Percentiles rank a stretch among this genome's conserved stretches.
These are phyloP conservation scores for Melipona quadrifasciata DNA, from an alignment of 1,140 invertebrate genomes.

Conservation along the genomic window DNA sequence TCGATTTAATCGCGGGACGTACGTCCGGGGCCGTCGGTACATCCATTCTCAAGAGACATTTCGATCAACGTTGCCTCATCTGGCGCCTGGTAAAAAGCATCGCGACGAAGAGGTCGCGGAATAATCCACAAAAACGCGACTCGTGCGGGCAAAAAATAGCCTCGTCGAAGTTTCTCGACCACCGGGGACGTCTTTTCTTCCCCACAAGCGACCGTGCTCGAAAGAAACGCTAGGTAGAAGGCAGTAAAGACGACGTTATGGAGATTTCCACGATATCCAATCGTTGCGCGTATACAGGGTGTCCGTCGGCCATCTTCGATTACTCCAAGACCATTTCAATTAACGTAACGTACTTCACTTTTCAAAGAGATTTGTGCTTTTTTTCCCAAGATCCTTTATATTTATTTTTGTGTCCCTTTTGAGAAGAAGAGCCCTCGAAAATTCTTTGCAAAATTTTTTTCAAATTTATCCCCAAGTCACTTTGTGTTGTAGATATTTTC, in stretches of 20 bases:
- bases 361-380: no score
- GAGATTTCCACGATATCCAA: conserved; percentile 6
- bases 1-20: conserved; percentile 3
- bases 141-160: conserved; percentile 3
- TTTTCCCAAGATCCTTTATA: no score
- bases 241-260: neutral
- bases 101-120: conserved; percentile 17
- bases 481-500: no score
- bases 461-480: no score
- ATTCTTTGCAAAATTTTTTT: no score
- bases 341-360: no score
- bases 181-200: neutral
- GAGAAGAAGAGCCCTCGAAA: no score
- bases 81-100: conserved; percentile 8
- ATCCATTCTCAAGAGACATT: conserved; percentile 25
- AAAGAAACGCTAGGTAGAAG: neutral
- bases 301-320: neutral
- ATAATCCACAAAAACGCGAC: conserved; percentile 33
- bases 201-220: neutral
- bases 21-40: neutral
- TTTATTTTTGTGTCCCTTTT: no score
- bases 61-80: conserved; percentile 32
- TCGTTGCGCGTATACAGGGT: neutral
- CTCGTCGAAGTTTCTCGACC: conserved; percentile 23
- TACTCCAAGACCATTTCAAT: no score